Conservation (phyloP, 2,888 invertebrate genomes). For the Coelopa pilipes region DNA sequence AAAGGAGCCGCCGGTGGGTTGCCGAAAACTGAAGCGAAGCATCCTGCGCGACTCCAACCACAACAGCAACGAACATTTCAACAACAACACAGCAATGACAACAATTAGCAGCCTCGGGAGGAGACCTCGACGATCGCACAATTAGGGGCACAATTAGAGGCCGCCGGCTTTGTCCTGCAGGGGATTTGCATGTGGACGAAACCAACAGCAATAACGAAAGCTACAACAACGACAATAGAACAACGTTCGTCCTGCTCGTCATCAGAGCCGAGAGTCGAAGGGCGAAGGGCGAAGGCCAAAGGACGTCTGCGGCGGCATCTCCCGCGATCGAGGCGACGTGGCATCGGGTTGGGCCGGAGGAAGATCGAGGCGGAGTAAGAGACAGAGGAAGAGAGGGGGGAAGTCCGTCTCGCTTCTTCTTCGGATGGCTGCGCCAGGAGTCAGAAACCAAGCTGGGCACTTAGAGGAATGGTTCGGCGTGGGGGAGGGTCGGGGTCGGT, state of each 20-base stretch:
- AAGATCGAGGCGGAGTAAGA: not conserved
- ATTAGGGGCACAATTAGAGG: slow-evolving; percentile 13
- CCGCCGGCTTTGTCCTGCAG: slow-evolving; percentile 18
- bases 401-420: not conserved
- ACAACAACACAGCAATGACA: not conserved
- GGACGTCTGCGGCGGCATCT: slow-evolving; percentile 1
- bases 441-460: slow-evolving; percentile 29
- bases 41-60: slow-evolving; percentile 23
- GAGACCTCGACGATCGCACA: not conserved
- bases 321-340: slow-evolving; percentile 34
- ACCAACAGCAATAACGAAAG: slow-evolving; percentile 14
- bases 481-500: not conserved
- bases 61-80: not conserved
- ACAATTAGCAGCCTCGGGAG: slow-evolving; percentile 25
- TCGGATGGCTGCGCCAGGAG: slow-evolving; percentile 18
- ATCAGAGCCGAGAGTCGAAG: too few species aligned
- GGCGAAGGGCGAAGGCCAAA: not conserved
- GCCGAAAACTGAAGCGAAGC: slow-evolving; percentile 26
- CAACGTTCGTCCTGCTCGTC: too few species aligned
- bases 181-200: not conserved
- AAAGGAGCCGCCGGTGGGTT: slow-evolving; percentile 32
- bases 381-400: not conserved
- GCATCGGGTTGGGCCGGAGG: not conserved
- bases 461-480: slow-evolving; percentile 1
- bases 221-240: too few species aligned